Conservation (phyloP, 2,888 invertebrate genomes). For the Embidobia sp. region DNA sequence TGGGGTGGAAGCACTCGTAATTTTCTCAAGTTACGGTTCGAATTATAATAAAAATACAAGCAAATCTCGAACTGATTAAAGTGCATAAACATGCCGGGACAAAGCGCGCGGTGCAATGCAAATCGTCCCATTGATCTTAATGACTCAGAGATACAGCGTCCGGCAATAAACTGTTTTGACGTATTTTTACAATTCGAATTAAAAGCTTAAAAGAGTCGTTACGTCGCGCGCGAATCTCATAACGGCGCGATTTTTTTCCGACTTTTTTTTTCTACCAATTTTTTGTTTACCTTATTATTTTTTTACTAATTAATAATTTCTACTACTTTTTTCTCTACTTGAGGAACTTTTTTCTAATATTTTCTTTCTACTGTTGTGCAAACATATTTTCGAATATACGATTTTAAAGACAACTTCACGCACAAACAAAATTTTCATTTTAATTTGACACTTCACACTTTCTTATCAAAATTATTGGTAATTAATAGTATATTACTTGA, state of each 20-base stretch:
- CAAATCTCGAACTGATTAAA: slow-evolving; percentile 29
- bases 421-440: too few relatives aligned
- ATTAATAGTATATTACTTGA: too few relatives aligned
- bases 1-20: slow-evolving; percentile 42
- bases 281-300: slow-evolving; percentile 4
- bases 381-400: too few relatives aligned
- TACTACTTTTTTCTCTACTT: slow-evolving; percentile 48
- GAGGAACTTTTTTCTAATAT: slow-evolving; percentile 64
- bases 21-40: slow-evolving; percentile 55
- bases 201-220: slow-evolving; percentile 20
- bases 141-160: not conserved
- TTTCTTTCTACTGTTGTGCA: too few relatives aligned
- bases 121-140: slow-evolving; percentile 5
- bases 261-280: too few relatives aligned
- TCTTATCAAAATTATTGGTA: too few relatives aligned
- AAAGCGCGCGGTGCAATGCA: slow-evolving; percentile 5
- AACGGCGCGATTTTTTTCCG: slow-evolving; percentile 14
- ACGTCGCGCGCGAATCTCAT: slow-evolving; percentile 45
- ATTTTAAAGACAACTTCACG: too few relatives aligned
- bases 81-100: slow-evolving; percentile 24
- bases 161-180: slow-evolving; percentile 37
- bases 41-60: slow-evolving; percentile 54
- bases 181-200: slow-evolving; percentile 22
- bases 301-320: too few relatives aligned
- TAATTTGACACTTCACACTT: too few relatives aligned